Conservation (phyloP, 2,113 vertebrate species). For the Nothobranchius kuhntae region DNA sequence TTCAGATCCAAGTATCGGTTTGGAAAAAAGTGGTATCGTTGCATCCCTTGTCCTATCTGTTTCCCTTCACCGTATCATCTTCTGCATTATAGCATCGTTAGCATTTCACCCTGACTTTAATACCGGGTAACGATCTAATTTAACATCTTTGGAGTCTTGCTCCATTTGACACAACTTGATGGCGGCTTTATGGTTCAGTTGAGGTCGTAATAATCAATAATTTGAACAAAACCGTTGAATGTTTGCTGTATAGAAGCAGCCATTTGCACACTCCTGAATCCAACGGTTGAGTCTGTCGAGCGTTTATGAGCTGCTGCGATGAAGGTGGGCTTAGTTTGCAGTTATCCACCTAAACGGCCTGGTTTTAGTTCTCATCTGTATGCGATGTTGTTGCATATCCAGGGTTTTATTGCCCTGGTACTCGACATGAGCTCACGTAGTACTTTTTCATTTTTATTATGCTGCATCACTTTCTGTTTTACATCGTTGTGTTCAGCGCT, state of each 20-base stretch:
- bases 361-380: too few species aligned
- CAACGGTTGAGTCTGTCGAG: not conserved
- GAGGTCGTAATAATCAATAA: not conserved
- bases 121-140: not conserved
- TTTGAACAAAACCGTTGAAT: not conserved
- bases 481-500: too few species aligned
- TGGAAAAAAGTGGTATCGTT: too few species aligned
- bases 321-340: not conserved
- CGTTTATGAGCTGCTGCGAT: not conserved
- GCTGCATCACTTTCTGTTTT: too few species aligned
- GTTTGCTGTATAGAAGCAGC: not conserved
- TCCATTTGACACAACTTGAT: not conserved
- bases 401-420: too few species aligned
- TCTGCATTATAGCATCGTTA: not conserved
- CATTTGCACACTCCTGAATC: not conserved
- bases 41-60: not conserved
- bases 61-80: too few species aligned
- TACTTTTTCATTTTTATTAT: too few species aligned
- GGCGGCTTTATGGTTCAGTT: not conserved
- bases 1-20: too few species aligned
- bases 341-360: not conserved
- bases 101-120: not conserved
- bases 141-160: not conserved
- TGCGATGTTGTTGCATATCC: too few species aligned
- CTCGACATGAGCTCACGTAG: too few species aligned